Evolutionary conservation across 2,888 invertebrate species (phyloP).

Genomic region (Didymodactylos carnosus): DNA sequence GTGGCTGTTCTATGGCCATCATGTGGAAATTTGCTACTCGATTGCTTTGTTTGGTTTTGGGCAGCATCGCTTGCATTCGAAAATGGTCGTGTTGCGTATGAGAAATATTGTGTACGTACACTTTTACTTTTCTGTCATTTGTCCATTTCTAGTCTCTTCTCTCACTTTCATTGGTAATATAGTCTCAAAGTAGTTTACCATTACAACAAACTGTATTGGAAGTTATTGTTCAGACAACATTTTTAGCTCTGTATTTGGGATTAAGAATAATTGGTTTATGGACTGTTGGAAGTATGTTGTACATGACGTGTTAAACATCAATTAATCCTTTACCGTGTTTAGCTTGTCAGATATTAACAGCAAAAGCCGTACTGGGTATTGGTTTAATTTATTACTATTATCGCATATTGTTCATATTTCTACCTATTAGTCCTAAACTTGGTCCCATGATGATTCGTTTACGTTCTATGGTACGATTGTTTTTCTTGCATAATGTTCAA

Average conservation of each 20-base stretch:
- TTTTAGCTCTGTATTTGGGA: conserved; percentile 23
- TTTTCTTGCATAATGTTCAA: not conserved
- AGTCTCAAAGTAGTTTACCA: conserved; percentile 18
- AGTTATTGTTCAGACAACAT: conserved; percentile 19
- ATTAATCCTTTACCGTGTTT: not conserved
- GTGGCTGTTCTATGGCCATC: conserved; percentile 23
- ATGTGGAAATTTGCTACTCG: conserved; percentile 32
- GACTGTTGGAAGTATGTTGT: conserved; percentile 9
- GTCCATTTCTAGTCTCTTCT: too few species aligned
- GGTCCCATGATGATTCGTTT: conserved; percentile 37
- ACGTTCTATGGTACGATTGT: conserved; percentile 27
- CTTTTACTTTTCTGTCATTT: too few species aligned
- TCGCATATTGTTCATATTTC: conserved; percentile 35
- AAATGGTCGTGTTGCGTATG: conserved; percentile 6
- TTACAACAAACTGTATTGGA: conserved; percentile 20
- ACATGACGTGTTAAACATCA: not conserved
- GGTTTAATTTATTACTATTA: conserved; percentile 37
- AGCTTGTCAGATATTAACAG: conserved; percentile 20
- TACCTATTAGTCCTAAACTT: conserved; percentile 35
- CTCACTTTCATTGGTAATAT: not conserved
- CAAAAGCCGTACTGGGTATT: conserved; percentile 28
- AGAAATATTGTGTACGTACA: conserved; percentile 13
- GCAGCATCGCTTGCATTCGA: conserved; percentile 8
- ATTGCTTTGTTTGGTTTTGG: conserved; percentile 22
- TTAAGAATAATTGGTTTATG: conserved; percentile 18